phyloP scores from a whole-genome alignment of 2,888 invertebrate species.

The Serripes groenlandicus region DNA sequence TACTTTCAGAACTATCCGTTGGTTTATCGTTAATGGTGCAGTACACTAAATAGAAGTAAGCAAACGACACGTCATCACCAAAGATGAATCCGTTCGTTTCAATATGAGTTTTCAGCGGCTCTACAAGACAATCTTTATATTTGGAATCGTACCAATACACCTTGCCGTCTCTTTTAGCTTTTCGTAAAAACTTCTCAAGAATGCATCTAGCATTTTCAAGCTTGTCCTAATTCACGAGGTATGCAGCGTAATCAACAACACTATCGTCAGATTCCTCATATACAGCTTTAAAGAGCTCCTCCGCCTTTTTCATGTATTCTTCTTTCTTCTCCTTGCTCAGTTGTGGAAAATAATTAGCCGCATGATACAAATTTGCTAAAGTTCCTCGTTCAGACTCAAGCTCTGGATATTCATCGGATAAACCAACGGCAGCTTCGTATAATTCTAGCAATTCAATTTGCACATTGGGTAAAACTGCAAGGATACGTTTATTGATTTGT shows the following conservation, averaged over 20 bases:
- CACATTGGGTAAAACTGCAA: conserved; percentile 8
- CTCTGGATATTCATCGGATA: conserved; percentile 33
- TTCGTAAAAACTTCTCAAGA: not conserved
- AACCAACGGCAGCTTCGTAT: conserved; percentile 14
- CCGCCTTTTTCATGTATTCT: not conserved
- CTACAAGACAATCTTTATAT: too few species aligned
- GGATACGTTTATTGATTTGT: conserved; percentile 17
- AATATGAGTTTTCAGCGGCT: conserved; percentile 18
- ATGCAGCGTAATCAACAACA: conserved; percentile 29
- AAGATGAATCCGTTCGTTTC: conserved; percentile 16
- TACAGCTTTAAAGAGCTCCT: conserved; percentile 17
- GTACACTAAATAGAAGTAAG: too few species aligned
- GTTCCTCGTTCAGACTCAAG: not conserved
- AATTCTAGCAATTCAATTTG: conserved; percentile 4
- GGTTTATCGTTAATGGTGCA: too few species aligned
- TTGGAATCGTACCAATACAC: conserved; percentile 5
- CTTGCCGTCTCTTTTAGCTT: not conserved
- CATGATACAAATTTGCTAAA: conserved; percentile 36
- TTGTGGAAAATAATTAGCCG: not conserved
- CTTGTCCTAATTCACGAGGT: conserved; percentile 17
- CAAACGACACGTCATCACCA: too few species aligned
- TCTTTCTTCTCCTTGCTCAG: not conserved
- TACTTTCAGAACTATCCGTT: too few species aligned
- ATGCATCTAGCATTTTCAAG: conserved; percentile 6
- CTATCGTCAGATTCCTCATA: conserved; percentile 24